These are phyloP conservation scores for Ylistrum balloti DNA, from an alignment of 1,140 invertebrate genomes.

Conservation along the genomic window DNA sequence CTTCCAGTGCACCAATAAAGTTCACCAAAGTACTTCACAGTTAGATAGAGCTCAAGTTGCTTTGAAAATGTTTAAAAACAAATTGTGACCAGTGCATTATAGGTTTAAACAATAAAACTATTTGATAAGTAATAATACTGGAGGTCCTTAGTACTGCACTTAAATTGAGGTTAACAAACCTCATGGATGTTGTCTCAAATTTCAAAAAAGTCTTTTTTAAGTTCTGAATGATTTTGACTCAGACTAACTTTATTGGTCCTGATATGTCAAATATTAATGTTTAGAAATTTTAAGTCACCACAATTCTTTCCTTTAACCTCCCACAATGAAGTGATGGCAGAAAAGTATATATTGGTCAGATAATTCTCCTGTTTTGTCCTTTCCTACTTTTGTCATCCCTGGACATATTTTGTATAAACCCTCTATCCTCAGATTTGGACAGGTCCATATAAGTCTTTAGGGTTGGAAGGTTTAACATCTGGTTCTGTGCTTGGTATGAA, in stretches of 20 bases:
- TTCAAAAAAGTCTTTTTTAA: neutral
- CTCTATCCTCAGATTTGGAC: no score
- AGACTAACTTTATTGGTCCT: neutral
- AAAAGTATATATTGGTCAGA: neutral
- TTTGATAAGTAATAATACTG: neutral
- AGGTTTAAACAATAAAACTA: neutral
- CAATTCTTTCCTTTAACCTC: neutral
- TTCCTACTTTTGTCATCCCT: no score
- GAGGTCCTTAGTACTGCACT: neutral
- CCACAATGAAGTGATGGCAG: neutral
- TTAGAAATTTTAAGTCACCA: neutral
- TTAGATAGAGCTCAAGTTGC: neutral
- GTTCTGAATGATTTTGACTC: neutral
- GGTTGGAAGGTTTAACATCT: no score
- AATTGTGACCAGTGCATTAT: conserved; percentile 1
- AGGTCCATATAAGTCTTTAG: no score
- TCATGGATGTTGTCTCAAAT: neutral
- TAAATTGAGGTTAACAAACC: neutral
- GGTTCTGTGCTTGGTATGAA: no score
- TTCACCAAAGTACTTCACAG: neutral
- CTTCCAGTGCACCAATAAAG: neutral
- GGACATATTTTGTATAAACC: no score
- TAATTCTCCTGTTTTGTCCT: no score
- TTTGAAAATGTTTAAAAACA: neutral
- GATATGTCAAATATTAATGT: neutral